A percentile compares a stretch with the other conserved stretches of the same genome.
Conservation (phyloP, 2,113 vertebrate species). For the Zapornia atra region DNA sequence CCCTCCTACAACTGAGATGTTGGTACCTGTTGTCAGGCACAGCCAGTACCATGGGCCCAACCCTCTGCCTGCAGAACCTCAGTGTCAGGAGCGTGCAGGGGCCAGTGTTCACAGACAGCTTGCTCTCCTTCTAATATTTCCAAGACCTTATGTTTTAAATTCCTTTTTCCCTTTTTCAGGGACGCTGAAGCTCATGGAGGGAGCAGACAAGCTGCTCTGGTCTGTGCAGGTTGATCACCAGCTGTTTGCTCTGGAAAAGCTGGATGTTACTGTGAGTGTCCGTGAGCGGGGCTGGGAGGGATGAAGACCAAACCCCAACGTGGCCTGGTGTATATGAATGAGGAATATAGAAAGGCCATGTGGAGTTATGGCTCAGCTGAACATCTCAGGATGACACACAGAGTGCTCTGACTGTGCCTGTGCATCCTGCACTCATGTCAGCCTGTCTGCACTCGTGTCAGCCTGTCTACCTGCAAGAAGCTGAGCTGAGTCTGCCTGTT, state of each 20-base stretch:
- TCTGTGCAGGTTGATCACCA: constrained; percentile 98
- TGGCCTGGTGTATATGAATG: neutral
- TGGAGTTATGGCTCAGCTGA: neutral
- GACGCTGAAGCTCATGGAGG: constrained; percentile 94
- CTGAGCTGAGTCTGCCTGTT: neutral
- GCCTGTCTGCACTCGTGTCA: neutral
- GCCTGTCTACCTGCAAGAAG: neutral
- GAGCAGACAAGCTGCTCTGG: constrained; percentile 92
- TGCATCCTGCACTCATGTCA: neutral
- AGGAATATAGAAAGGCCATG: neutral
- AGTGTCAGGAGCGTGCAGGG: neutral
- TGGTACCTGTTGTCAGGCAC: neutral
- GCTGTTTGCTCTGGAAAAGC: constrained; percentile 94
- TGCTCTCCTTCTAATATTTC: neutral
- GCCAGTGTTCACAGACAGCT: neutral
- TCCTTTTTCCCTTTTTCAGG: constrained; percentile 68
- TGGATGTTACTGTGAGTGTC: constrained; percentile 92
- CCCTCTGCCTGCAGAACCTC: neutral
- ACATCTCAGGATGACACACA: neutral
- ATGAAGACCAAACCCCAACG: neutral
- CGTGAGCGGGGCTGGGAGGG: neutral
- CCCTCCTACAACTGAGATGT: neutral
- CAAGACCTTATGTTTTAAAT: neutral
- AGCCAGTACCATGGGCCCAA: neutral
- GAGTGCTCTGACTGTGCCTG: neutral